These are phyloP conservation scores for Ichneumon xanthorius DNA, from an alignment of 2,888 invertebrate species.

Conservation along the genomic window DNA sequence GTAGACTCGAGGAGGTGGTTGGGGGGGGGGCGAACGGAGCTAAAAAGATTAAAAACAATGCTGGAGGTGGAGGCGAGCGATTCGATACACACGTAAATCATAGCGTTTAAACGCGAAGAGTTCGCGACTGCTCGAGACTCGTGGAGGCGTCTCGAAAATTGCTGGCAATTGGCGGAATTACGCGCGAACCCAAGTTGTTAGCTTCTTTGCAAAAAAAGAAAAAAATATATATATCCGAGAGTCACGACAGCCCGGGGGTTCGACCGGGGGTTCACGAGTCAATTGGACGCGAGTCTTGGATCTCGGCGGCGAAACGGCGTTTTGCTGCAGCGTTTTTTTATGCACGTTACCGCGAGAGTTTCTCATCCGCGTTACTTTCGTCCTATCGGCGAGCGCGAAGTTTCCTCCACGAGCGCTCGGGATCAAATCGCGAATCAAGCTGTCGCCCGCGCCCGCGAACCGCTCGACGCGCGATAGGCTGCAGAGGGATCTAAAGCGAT, in stretches of 20 bases:
- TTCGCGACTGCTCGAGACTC: slow-evolving; percentile 36
- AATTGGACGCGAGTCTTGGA: slow-evolving; percentile 9
- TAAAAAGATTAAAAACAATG: slow-evolving; percentile 10
- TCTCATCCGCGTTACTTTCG: background rate
- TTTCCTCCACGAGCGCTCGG: background rate
- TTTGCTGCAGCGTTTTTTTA: background rate
- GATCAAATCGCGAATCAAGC: background rate
- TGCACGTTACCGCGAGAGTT: background rate
- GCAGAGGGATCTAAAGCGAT: slow-evolving; percentile 27
- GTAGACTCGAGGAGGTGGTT: background rate
- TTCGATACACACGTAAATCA: slow-evolving; percentile 58
- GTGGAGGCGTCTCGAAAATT: slow-evolving; percentile 49
- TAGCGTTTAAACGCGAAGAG: slow-evolving; percentile 22
- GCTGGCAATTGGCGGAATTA: slow-evolving; percentile 65
- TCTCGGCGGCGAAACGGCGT: slow-evolving; percentile 4
- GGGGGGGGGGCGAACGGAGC: background rate
- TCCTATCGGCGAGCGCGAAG: background rate
- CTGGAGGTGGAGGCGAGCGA: background rate
- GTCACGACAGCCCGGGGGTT: slow-evolving; percentile 5
- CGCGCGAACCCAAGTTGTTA: slow-evolving; percentile 29
- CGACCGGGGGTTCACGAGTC: slow-evolving; percentile 17
- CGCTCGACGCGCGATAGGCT: background rate
- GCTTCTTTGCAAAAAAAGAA: background rate
- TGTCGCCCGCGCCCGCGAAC: background rate
- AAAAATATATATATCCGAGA: background rate